Base-by-base conservation (phyloP, 2,888 invertebrate genomes). In the Oasisia sp. region DNA sequence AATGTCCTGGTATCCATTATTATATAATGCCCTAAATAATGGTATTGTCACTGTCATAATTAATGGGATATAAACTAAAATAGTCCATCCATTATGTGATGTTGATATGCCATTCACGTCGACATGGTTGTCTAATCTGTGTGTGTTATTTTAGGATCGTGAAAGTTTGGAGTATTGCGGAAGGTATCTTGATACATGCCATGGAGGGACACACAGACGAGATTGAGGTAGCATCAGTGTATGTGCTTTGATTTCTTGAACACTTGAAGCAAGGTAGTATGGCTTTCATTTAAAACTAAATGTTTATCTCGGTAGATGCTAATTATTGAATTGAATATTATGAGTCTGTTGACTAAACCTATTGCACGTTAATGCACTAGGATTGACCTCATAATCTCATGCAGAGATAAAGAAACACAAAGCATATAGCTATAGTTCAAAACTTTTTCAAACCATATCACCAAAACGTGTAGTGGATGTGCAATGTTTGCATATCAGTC, bases 151-250 rank as follows among this genome's bases (percentile, higher is more conserved):
- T 89, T 92, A 96, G 95, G 92, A 94, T 95, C 12, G 92, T 96
- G 32, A 93, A 94, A 32, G 94, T 95, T 9, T 95, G 95, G 95
- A 95, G 94, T 89, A 50, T 95, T 27, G 92, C 93, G 90, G 94
- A 94, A 27, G 94, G 94, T 89, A 94, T 94, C 89, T 93, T 95
- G 89, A 91, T 94, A 32, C 93, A 94, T 91, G 94, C 94, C 14
- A 92, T 95, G 89, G 92, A 94, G 91, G 95, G 95, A 27, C 96
- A 96, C 93, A 94, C 93, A 89, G 95, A 95, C 94, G 95, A 95
- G 89, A 94, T 96, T 89, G 95, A 95, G 95, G 96, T 96, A 89
- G 14, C 27, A 32, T 32, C 27, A 27, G 58, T 32, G 32, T 45
- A 19, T 44, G 44, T 50, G 32, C 50, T n/a, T 74, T 74, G 74